These are phyloP conservation scores for Copidosoma floridanum DNA, from an alignment of 1,140 invertebrate genomes.

Conservation along the genomic window DNA sequence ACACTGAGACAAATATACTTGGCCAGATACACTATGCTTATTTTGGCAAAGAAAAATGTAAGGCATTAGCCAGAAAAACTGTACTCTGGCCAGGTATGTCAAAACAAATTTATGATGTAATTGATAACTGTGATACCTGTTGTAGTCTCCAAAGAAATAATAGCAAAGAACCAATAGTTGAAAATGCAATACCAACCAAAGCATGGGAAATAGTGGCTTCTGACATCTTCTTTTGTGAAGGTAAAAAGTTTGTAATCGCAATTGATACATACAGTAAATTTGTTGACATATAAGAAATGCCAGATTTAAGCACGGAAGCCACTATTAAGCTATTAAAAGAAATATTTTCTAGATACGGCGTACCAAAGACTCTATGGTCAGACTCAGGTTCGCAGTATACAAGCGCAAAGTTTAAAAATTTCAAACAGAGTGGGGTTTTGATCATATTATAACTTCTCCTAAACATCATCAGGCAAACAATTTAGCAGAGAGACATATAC, in stretches of 20 bases:
- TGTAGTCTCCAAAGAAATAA: conserved; percentile 33
- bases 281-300: conserved; percentile 20
- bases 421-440: conserved; percentile 44
- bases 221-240: conserved; percentile 44
- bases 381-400: conserved; percentile 53
- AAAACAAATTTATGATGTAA: conserved; percentile 49
- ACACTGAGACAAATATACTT: conserved; percentile 21
- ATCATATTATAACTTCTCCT: conserved; percentile 41
- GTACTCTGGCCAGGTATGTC: conserved; percentile 54
- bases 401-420: conserved; percentile 49
- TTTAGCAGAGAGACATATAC: conserved; percentile 41
- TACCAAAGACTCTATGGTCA: conserved; percentile 47
- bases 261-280: conserved; percentile 35
- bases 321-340: conserved; percentile 35
- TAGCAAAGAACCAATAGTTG: conserved; percentile 43
- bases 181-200: conserved; percentile 35
- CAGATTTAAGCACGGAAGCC: conserved; percentile 17
- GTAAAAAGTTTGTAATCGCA: no score
- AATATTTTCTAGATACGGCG: conserved; percentile 46
- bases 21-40: conserved; percentile 40
- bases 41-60: conserved; percentile 37
- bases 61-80: conserved; percentile 41
- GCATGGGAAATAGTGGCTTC: conserved; percentile 39
- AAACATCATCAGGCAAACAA: conserved; percentile 51
- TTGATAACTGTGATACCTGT: conserved; percentile 49